phyloP scores from a whole-genome alignment of 2,888 invertebrate species.

The Hartigia nigra region DNA sequence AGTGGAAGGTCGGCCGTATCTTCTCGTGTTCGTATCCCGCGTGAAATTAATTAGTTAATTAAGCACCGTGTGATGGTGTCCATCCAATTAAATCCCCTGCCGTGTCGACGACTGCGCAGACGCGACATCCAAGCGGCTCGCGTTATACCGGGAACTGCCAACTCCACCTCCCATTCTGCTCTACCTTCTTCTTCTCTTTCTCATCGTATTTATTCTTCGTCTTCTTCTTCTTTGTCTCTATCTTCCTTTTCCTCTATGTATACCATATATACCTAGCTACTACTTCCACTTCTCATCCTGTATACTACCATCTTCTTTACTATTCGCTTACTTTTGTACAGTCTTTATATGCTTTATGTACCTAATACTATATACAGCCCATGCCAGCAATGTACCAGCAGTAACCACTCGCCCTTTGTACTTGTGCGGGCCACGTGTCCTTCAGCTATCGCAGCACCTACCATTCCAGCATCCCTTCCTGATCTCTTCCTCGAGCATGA shows the following conservation, averaged over 20 bases:
- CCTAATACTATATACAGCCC: background rate
- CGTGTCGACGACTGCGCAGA: slow-evolving; percentile 45
- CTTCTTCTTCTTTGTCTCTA: slow-evolving; percentile 15
- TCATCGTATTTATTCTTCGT: background rate
- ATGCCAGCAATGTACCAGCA: background rate
- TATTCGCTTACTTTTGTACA: background rate
- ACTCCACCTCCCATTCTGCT: slow-evolving; percentile 8
- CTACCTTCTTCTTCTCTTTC: slow-evolving; percentile 12
- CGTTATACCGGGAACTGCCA: slow-evolving; percentile 42
- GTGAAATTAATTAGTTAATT: slow-evolving; percentile 65
- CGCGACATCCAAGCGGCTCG: slow-evolving; percentile 47
- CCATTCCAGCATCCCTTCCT: slow-evolving; percentile 7
- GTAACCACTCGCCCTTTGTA: slow-evolving; percentile 12
- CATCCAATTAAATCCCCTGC: slow-evolving; percentile 61
- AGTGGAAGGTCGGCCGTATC: slow-evolving; percentile 26
- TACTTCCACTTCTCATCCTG: slow-evolving; percentile 3
- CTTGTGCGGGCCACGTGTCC: slow-evolving; percentile 18
- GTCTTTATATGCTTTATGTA: background rate
- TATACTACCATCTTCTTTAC: background rate
- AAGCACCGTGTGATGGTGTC: slow-evolving; percentile 57
- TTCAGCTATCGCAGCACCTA: background rate
- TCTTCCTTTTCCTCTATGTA: background rate
- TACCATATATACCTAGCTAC: background rate
- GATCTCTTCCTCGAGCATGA: slow-evolving; percentile 20
- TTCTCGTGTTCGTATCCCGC: slow-evolving; percentile 48